phyloP scores from a whole-genome alignment of 2,113 vertebrate species.

The Noturus placidus region DNA sequence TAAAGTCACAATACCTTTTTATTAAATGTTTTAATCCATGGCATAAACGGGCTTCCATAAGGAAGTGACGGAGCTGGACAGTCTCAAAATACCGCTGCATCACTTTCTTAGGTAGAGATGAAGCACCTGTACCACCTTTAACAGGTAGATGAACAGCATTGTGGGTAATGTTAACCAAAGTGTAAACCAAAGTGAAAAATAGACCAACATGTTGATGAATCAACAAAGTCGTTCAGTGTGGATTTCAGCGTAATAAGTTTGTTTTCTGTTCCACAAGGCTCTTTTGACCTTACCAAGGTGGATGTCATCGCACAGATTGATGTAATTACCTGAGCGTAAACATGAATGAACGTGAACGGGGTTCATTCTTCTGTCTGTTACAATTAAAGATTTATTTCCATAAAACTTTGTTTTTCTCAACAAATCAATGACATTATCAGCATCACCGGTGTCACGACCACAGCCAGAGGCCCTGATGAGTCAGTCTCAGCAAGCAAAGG shows the following conservation, averaged over 20 bases:
- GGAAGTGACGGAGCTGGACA: neutral
- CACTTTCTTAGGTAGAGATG: neutral
- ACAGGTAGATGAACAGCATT: neutral
- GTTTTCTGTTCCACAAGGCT: neutral
- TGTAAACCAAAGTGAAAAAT: neutral
- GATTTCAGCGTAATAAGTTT: neutral
- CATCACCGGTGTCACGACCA: neutral
- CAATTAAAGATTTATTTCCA: neutral
- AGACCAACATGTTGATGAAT: neutral
- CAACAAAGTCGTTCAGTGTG: neutral
- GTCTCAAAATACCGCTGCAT: neutral
- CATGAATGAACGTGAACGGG: too few relatives aligned
- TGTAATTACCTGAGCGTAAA: neutral
- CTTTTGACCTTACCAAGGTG: neutral
- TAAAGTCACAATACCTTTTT: too few relatives aligned
- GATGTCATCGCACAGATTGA: neutral
- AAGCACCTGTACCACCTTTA: neutral
- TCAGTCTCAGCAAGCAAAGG: neutral
- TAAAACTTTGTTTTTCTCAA: neutral
- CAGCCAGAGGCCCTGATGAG: constrained; percentile 8
- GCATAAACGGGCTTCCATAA: too few relatives aligned
- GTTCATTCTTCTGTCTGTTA: neutral
- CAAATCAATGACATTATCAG: neutral
- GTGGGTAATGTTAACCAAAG: neutral
- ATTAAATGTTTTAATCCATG: too few relatives aligned